Conservation (phyloP, 2,797 vertebrate species). For the Mus spretus region DNA sequence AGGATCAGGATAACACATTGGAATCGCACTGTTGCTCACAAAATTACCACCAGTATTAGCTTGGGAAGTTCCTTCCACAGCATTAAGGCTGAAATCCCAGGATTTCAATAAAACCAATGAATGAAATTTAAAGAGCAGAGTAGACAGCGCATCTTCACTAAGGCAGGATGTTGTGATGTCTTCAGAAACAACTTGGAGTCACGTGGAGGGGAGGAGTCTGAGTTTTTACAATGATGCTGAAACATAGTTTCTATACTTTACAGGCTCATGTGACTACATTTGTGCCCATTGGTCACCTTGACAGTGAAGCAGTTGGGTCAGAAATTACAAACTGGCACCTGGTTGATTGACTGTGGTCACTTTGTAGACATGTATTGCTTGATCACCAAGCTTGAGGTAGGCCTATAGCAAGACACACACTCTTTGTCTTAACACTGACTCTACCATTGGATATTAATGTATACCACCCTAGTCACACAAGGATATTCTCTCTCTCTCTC, state of each 20-base stretch:
- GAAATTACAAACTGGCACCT: not conserved
- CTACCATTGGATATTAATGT: not conserved
- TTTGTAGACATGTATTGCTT: not conserved
- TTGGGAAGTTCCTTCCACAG: not conserved
- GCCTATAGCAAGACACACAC: not conserved
- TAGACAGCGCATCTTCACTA: fast-evolving
- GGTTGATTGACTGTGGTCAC: not conserved
- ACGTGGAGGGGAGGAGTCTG: not conserved
- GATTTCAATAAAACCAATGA: not conserved
- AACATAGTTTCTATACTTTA: not conserved
- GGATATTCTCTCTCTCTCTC: not conserved
- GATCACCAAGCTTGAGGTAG: not conserved
- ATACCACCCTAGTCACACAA: not conserved
- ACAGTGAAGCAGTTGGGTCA: not conserved
- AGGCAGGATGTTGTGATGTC: not conserved
- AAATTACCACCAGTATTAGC: not conserved
- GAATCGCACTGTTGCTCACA: not conserved
- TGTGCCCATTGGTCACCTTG: not conserved
- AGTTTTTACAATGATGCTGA: not conserved
- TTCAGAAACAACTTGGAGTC: not conserved
- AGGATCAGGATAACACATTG: not conserved
- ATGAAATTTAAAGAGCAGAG: not conserved
- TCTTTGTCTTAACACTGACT: slow-evolving; percentile 37
- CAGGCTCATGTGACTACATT: not conserved
- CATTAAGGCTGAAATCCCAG: not conserved